Conservation (phyloP, 2,888 invertebrate genomes). For the Acronicta alni region DNA sequence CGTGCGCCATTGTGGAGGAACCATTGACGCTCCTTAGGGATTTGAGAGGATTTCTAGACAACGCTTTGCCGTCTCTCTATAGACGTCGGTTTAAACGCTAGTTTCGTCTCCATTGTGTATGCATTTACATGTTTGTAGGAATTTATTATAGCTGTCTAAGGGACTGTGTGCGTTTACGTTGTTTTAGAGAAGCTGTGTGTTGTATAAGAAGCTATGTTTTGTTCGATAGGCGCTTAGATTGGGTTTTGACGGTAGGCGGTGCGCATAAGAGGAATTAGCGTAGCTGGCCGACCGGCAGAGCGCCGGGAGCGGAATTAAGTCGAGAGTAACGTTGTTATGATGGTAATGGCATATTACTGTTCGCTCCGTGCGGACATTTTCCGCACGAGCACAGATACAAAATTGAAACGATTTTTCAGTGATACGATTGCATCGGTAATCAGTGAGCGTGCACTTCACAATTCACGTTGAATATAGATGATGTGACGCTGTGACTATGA, state of each 20-base stretch:
- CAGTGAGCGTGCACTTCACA: conserved; percentile 66
- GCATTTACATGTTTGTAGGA: conserved; percentile 59
- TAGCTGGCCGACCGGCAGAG: conserved; percentile 72
- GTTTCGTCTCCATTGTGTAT: conserved; percentile 63
- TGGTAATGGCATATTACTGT: conserved; percentile 83
- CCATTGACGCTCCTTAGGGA: conserved; percentile 78
- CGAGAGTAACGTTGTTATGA: conserved; percentile 86
- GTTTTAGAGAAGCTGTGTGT: conserved; percentile 15
- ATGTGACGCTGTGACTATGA: conserved; percentile 46
- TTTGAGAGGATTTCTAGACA: conserved; percentile 79
- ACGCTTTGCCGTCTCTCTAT: conserved; percentile 65
- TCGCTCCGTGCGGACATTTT: conserved; percentile 77
- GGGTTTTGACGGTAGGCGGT: conserved; percentile 60
- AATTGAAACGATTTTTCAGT: conserved; percentile 85
- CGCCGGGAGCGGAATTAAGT: conserved; percentile 84
- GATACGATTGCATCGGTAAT: conserved; percentile 79
- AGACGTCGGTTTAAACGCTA: conserved; percentile 62
- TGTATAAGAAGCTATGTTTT: conserved; percentile 11
- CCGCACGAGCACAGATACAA: conserved; percentile 74
- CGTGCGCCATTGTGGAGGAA: conserved; percentile 75
- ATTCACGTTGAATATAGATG: conserved; percentile 58
- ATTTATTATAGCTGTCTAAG: conserved; percentile 59
- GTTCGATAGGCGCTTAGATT: conserved; percentile 53
- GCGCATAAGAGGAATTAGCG: conserved; percentile 72
- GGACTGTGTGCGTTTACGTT: conserved; percentile 26